Evolutionary conservation across 2,888 invertebrate species (phyloP), one percentile per base, ranked within the genome.

Genomic region (Limnephilus lunatus): DNA sequence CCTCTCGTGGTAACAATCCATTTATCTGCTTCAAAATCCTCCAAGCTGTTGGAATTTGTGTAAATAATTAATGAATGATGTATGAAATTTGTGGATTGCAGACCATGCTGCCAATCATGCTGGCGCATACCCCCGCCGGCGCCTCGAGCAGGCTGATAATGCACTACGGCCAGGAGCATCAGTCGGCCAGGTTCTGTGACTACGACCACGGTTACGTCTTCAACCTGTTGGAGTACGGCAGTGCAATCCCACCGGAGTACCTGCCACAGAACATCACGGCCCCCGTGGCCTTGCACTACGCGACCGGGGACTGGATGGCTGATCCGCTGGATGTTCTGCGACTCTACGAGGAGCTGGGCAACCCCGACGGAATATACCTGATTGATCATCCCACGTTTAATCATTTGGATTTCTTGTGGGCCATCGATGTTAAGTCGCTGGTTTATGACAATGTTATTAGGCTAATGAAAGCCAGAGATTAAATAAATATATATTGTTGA

Each of bases 331-430:
- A 97, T 93, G 96, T 97, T 0, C 94, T 95, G 35, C 95, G 94
- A 93, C 94, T 97, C 32, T 94, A 95, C n/a, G 93, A 94, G 68
- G 95, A 95, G 94, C 94, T 97, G 0, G 95, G 95, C 25, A 95
- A 95, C 25, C 95, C 95, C 0, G 94, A 96, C 1, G 96, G 96
- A 25, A 95, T 95, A 94, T 96, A 95, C 93, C 94, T 95, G 94
- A 96, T 97, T 0, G 95, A 96, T 0, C 94, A 96, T 87, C 94
- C 95, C 5, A 95, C 95, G 91, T 96, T 96, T 94, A 96, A 96
- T 94, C 97, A 97, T 94, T 94, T 97, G 85, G 97, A 97, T 94
- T 96, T 97, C 94, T 95, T 97, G 9, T 97, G 96, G 94, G 96
- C 96, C 4, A 96, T 95, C 90, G 95, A 97, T 93, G 94, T 92